These are phyloP conservation scores for Pipistrellus pipistrellus DNA, from an alignment of 2,797 vertebrate species.

Conservation along the genomic window DNA sequence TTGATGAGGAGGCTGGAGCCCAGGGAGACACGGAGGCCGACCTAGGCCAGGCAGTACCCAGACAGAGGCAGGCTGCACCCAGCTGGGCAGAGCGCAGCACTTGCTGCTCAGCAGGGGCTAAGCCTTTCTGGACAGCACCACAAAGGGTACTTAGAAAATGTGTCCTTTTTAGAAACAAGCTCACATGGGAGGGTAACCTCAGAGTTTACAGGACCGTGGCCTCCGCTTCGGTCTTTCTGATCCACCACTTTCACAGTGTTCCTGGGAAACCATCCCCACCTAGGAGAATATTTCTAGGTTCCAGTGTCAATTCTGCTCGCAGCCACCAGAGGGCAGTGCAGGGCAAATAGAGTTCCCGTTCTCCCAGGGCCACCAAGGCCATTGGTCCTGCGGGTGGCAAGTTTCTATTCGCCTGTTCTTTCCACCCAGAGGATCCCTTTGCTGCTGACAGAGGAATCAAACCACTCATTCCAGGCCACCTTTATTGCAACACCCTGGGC, in stretches of 20 bases:
- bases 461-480: neutral
- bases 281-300: neutral
- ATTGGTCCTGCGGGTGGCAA: accelerated
- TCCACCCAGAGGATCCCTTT: neutral
- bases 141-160: neutral
- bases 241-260: neutral
- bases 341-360: neutral
- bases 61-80: neutral
- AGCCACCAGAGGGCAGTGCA: slow-evolving; percentile 64
- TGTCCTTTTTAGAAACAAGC: neutral
- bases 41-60: neutral
- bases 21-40: neutral
- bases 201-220: neutral
- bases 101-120: neutral
- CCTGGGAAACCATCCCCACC: neutral
- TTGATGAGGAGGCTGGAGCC: neutral
- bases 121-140: neutral
- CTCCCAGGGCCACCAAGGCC: accelerated
- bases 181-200: neutral
- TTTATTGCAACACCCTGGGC: neutral
- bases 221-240: neutral
- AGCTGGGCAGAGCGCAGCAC: neutral
- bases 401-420: neutral
- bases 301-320: neutral
- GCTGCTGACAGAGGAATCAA: slow-evolving; percentile 9